Evolutionary conservation across 2,113 vertebrate genomes (phyloP), one percentile per base, ranked within the genome.

Genomic region (Reinhardtius hippoglossoides): DNA sequence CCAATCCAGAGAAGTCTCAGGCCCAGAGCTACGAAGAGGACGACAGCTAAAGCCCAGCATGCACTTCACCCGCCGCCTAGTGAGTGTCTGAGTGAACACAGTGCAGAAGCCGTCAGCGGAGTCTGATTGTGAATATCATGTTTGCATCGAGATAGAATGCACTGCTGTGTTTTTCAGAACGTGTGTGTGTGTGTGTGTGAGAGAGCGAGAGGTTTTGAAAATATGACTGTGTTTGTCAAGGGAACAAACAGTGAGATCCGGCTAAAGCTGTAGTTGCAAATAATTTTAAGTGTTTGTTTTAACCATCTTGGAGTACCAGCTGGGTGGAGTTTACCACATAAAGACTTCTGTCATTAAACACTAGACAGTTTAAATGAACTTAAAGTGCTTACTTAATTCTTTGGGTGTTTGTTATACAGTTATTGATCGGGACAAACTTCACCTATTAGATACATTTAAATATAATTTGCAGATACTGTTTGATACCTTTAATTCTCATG

Each of bases 1-100:
- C 92, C 6, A 90, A 94, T 78, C 46, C 90, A 0, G 96, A 96
- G 85, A 94, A 37, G n/a, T 31, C 54, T 0, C 67, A 26, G 23
- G 72, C 73, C 56, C 77, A 83, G 79, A 42, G 74, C 50, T 75
- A 76, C 9, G 78, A 84, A 6, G 90, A 91, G 6, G 87, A 91
- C 12, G 70, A 52, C 67, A 71, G 83, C 81, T 94, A 89, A 69
- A 88, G 65, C 31, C 60, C 65, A 27, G 65, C 65, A 20, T 35
- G 2, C 13, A 57, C 21, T 23, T 31, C 52, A 8, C 58, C 35
- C 13, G 12, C 2, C 0, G 4, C 27, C 63, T 35, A 64, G 75
- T 59, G 76, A 81, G 71, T 73, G 66, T 54, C 8, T 40, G 61
- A 78, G 67, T 15, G 15, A 35, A 64, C 42, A 3, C 80, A 9